Percentiles rank a stretch among this genome's conserved stretches.
phyloP scores from a whole-genome alignment of 2,113 vertebrate genomes.

The Neodontobutis hainanensis region DNA sequence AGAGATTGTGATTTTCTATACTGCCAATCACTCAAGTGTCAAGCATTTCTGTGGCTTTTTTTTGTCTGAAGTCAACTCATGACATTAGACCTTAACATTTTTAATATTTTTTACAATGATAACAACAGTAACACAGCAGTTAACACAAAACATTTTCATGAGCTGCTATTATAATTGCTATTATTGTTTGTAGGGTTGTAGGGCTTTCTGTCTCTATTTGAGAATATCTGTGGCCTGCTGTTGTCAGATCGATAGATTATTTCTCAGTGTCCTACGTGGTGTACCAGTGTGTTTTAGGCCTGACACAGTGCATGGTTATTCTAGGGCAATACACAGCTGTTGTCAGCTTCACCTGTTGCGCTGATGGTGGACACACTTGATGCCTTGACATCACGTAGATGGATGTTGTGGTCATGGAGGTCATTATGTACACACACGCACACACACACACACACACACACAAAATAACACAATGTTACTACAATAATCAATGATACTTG shows the following conservation, averaged over 20 bases:
- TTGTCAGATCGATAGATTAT: constrained; percentile 59
- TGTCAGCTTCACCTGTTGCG: constrained; percentile 60
- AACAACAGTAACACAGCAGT: not conserved
- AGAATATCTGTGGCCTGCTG: constrained; percentile 57
- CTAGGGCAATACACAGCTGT: constrained; percentile 66
- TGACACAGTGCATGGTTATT: constrained; percentile 52
- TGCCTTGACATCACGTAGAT: constrained; percentile 16
- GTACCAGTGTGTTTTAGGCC: constrained; percentile 20
- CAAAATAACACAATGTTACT: not conserved
- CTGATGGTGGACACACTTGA: constrained; percentile 35
- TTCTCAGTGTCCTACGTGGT: constrained; percentile 25
- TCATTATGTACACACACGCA: not conserved
- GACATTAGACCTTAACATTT: constrained; percentile 26
- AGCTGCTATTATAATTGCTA: constrained; percentile 45
- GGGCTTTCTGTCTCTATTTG: constrained; percentile 34
- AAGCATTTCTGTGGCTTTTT: not conserved
- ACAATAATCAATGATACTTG: not conserved
- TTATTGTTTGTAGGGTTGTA: constrained; percentile 36
- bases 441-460: not conserved
- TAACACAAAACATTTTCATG: constrained; percentile 27
- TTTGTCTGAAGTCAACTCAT: not conserved
- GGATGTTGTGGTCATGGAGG: constrained; percentile 6
- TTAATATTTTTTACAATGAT: not conserved
- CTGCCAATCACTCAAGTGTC: constrained; percentile 1
- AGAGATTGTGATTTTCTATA: not conserved